Evolutionary conservation across 2,888 invertebrate genomes (phyloP).

Genomic region (Epiblema foenella): DNA sequence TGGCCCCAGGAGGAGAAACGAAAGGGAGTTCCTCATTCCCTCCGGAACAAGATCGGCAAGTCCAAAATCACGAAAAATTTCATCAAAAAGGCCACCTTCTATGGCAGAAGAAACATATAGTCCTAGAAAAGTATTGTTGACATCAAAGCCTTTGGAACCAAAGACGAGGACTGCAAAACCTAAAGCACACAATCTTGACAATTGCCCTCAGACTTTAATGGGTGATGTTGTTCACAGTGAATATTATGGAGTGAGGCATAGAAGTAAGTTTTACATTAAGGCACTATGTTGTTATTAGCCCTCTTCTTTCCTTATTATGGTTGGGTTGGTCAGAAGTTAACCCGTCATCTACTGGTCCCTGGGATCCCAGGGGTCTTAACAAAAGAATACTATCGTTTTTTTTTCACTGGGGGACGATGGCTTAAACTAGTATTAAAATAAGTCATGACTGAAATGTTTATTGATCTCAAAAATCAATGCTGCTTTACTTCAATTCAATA

Average conservation of each 20-base stretch:
- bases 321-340: background rate
- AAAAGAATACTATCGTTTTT: too few relatives aligned
- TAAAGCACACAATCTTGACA: slow-evolving; percentile 56
- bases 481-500: too few relatives aligned
- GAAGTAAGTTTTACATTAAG: slow-evolving; percentile 60
- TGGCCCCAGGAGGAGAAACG: slow-evolving; percentile 59
- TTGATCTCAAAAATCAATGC: too few relatives aligned
- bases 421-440: background rate
- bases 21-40: slow-evolving; percentile 52
- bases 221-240: slow-evolving; percentile 58
- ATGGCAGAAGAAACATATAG: slow-evolving; percentile 55
- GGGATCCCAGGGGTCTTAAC: too few relatives aligned
- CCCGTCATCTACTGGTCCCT: too few relatives aligned
- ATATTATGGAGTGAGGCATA: slow-evolving; percentile 57
- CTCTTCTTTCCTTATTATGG: background rate
- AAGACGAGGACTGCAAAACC: background rate
- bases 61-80: slow-evolving; percentile 59
- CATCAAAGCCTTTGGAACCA: slow-evolving; percentile 44
- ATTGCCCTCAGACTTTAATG: slow-evolving; percentile 64
- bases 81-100: slow-evolving; percentile 31
- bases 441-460: background rate
- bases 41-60: slow-evolving; percentile 53
- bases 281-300: too few relatives aligned
- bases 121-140: slow-evolving; percentile 57
- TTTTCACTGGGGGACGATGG: too few relatives aligned